Base-by-base conservation (phyloP, 1,140 invertebrate genomes). In the Zaprionus davidi region DNA sequence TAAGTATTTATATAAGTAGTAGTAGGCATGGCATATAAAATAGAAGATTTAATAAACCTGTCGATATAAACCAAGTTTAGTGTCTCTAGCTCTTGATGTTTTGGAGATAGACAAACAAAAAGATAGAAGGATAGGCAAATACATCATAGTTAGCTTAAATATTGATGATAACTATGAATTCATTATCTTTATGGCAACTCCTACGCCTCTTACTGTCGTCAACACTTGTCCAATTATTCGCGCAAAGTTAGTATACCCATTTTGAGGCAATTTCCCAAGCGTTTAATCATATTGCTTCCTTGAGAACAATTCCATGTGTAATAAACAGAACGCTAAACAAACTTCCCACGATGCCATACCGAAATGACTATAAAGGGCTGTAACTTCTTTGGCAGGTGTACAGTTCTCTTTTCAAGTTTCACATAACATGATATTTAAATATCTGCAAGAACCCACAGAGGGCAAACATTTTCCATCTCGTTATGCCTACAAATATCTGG, bases 381-480 rank as follows among this genome's bases (percentile, higher is more conserved):
- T 51, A 24, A 24, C n/a, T 24, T 22, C 46, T 13, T 5, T 51
- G 20, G 0, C 46, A 6, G 13, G 13, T 9, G 5, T 13, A 46
- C 67, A 75, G 72, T 75, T 24, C 3, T 26, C 3, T n/a, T 13
- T 74, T 44, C 12, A 34, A 60, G 15, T 24, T 65, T 17, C 38
- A 13, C 1, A 22, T 15, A 38, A 13, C 0, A 76, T 76, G 68
- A 7, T 34, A 12, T 46, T 76, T 3, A 36, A 76, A 28, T 66
- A 71, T 38, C 13, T 72, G 20, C 28, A 64, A 9, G n/a, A 41
- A 7, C 44, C 69, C 3, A 24, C 46, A 2, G 1, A 51, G 11
- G 73, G 62, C 13, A 38, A 44, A 22, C 22, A 55, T 12, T 49
- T 66, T 13, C 46, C 55, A 4, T 76, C 73, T 3, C 73, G 73